phyloP scores from a whole-genome alignment of 1,140 invertebrate species.

The Calliphora vicina region DNA sequence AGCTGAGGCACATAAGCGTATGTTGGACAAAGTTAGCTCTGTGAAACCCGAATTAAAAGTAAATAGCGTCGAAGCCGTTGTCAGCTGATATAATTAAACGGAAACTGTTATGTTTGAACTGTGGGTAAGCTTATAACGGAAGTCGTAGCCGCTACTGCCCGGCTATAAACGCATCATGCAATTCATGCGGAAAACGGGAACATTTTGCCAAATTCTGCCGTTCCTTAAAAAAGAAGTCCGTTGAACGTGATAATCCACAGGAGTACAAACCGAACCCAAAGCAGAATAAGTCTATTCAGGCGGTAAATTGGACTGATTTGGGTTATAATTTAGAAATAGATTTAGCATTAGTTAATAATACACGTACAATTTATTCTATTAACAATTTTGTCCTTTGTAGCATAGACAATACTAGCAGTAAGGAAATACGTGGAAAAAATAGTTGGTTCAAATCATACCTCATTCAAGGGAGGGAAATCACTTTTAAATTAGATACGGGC shows the following conservation, averaged over 20 bases:
- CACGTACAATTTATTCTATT: neutral
- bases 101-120: neutral
- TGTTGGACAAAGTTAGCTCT: neutral
- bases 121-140: neutral
- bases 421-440: neutral
- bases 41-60: slow-evolving; percentile 17
- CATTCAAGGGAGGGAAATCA: no score
- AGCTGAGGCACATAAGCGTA: neutral
- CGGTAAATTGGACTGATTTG: neutral
- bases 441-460: neutral
- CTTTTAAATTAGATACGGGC: no score
- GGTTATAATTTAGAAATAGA: slow-evolving; percentile 1
- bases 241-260: neutral
- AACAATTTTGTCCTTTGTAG: neutral
- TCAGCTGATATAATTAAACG: neutral
- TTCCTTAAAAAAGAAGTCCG: neutral
- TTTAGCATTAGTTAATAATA: neutral
- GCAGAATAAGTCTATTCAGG: neutral
- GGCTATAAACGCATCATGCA: neutral
- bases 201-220: slow-evolving; percentile 16
- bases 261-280: neutral
- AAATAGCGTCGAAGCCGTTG: neutral
- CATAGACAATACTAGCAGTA: neutral
- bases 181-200: neutral
- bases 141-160: neutral